phyloP scores from a whole-genome alignment of 2,888 invertebrate species.

The Choristoneura rosaceana region DNA sequence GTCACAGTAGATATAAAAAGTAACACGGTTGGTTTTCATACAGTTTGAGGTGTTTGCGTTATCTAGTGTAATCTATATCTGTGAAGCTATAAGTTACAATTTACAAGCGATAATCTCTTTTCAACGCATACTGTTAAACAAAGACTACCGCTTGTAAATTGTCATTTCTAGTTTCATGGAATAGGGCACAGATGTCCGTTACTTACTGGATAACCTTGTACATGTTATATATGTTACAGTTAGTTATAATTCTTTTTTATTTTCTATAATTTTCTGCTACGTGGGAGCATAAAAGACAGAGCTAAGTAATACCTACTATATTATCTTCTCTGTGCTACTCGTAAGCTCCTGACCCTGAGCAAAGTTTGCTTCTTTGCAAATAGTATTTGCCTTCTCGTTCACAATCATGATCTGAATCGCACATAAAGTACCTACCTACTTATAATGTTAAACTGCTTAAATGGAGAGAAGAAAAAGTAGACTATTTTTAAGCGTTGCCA shows the following conservation, averaged over 20 bases:
- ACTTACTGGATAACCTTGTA: too few species aligned
- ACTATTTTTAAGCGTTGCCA: background rate
- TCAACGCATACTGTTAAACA: too few species aligned
- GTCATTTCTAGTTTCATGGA: too few species aligned
- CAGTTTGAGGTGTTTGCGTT: too few species aligned
- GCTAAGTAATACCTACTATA: background rate
- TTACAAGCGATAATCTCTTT: too few species aligned
- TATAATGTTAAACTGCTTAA: background rate
- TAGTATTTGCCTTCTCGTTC: background rate
- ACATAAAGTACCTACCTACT: background rate
- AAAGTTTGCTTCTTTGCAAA: conserved; percentile 1
- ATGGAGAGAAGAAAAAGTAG: background rate
- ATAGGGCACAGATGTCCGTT: too few species aligned
- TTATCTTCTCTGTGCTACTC: too few species aligned
- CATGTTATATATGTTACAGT: background rate
- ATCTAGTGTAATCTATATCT: too few species aligned
- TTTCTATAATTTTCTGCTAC: background rate
- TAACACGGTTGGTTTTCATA: too few species aligned
- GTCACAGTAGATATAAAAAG: too few species aligned
- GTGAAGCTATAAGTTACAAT: too few species aligned
- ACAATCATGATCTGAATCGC: background rate
- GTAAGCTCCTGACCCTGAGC: background rate
- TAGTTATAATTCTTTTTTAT: background rate
- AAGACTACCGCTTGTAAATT: too few species aligned
- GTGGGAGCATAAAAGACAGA: background rate